These are phyloP conservation scores for Graptemys geographica DNA, from an alignment of 2,797 vertebrate genomes.

Conservation along the genomic window DNA sequence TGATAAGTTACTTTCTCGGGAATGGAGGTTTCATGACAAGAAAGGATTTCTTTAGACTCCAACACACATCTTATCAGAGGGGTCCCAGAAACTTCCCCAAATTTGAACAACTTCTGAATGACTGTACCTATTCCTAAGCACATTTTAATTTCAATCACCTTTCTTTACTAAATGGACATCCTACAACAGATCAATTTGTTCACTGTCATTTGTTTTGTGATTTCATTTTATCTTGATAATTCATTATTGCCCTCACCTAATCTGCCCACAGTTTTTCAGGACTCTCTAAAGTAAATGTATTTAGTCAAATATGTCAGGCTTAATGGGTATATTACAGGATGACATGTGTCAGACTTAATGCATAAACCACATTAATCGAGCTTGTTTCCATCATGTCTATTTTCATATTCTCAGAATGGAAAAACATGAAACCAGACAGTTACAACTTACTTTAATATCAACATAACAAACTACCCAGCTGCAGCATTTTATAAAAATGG, in stretches of 20 bases:
- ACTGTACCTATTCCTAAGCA: background rate
- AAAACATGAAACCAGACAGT: background rate
- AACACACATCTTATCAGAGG: constrained; percentile 26
- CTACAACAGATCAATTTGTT: constrained; percentile 16
- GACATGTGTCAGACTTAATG: constrained; percentile 49
- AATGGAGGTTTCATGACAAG: constrained; percentile 41
- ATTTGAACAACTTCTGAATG: constrained; percentile 35
- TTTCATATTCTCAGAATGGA: constrained; percentile 12
- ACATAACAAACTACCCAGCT: background rate
- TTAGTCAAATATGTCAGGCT: constrained; percentile 62
- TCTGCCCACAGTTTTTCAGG: constrained; percentile 45
- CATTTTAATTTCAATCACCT: background rate
- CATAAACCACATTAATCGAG: constrained; percentile 56
- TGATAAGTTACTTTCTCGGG: constrained; percentile 69
- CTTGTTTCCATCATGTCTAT: constrained; percentile 43
- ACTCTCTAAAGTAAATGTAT: constrained; percentile 48
- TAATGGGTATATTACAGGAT: constrained; percentile 57
- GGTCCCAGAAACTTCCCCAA: background rate
- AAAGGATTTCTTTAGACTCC: constrained; percentile 36
- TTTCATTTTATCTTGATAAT: constrained; percentile 53
- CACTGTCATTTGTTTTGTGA: constrained; percentile 28
- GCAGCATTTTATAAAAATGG: background rate
- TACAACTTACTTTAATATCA: background rate
- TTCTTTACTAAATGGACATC: background rate
- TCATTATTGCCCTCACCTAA: constrained; percentile 46